Evolutionary conservation across 2,113 vertebrate species (phyloP).

Genomic region (Orycteropus afer): DNA sequence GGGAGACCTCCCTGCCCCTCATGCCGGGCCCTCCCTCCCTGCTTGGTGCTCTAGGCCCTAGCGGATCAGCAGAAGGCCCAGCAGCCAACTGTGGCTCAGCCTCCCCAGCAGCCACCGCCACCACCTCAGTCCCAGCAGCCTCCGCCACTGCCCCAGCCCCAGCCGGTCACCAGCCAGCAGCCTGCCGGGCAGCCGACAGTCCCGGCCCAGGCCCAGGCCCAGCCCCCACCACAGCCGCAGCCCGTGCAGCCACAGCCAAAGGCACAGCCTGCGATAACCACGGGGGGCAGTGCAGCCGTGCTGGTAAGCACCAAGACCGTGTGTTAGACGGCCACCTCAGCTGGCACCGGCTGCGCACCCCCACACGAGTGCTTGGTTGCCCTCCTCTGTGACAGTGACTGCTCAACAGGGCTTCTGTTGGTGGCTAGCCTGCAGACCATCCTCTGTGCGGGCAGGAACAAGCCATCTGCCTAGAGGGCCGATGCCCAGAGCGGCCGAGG

Average conservation of each 20-base stretch:
- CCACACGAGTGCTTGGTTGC: too few species aligned
- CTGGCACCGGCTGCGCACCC: neutral
- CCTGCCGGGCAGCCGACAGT: slow-evolving; percentile 61
- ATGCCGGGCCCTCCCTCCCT: neutral
- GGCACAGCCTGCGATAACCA: slow-evolving; percentile 88
- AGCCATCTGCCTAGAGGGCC: neutral
- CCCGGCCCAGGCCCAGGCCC: slow-evolving; percentile 89
- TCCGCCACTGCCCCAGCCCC: slow-evolving; percentile 66
- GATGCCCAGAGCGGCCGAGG: neutral
- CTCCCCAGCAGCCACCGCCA: slow-evolving; percentile 77
- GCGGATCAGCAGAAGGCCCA: slow-evolving; percentile 92
- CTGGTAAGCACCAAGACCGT: slow-evolving; percentile 88
- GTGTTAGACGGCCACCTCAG: neutral
- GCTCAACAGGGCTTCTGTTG: too few species aligned
- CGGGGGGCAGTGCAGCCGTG: slow-evolving; percentile 92
- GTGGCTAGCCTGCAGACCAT: too few species aligned
- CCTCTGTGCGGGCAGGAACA: neutral
- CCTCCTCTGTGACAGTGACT: too few species aligned
- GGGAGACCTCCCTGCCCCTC: neutral
- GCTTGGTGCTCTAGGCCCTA: slow-evolving; percentile 82
- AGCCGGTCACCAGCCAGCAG: slow-evolving; percentile 72
- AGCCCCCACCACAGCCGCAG: slow-evolving; percentile 72
- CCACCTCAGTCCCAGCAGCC: slow-evolving; percentile 70
- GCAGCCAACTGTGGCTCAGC: slow-evolving; percentile 85
- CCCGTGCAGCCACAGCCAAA: slow-evolving; percentile 87